Conservation (phyloP, 2,113 vertebrate genomes). For the Megatriorchis doriae region DNA sequence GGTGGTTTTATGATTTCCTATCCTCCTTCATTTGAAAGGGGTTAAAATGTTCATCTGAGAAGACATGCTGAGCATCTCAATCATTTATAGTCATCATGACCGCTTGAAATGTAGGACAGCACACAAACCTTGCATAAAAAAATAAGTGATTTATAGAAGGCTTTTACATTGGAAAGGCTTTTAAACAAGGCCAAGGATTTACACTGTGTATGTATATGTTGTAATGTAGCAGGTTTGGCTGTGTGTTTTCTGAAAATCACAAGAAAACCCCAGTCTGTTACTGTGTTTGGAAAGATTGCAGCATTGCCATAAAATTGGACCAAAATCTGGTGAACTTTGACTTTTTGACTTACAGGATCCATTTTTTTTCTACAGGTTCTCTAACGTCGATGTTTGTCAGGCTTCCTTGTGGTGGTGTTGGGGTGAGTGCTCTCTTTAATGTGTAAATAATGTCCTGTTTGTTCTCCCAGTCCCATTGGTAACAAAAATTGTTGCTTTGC, state of each 20-base stretch:
- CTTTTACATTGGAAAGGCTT: neutral
- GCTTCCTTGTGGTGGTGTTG: slow-evolving; percentile 93
- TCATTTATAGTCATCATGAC: neutral
- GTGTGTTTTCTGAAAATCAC: neutral
- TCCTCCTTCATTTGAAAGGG: neutral
- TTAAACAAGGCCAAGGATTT: neutral
- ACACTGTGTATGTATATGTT: neutral
- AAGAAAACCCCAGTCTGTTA: neutral
- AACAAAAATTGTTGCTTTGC: slow-evolving; percentile 77
- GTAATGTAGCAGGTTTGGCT: neutral
- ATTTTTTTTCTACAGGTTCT: slow-evolving; percentile 76
- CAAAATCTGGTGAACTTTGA: neutral
- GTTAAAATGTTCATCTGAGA: neutral
- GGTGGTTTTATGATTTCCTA: neutral
- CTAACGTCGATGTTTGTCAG: slow-evolving; percentile 92
- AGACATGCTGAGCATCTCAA: neutral
- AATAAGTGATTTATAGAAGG: neutral
- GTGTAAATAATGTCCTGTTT: slow-evolving; percentile 78
- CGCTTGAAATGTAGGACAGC: neutral
- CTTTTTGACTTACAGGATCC: neutral
- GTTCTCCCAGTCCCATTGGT: slow-evolving; percentile 72
- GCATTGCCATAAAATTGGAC: neutral
- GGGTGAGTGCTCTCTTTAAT: slow-evolving; percentile 84
- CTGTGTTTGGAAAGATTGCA: neutral
- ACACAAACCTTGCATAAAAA: neutral